Conservation (phyloP, 2,888 invertebrate genomes). For the Panzeria rudis region DNA sequence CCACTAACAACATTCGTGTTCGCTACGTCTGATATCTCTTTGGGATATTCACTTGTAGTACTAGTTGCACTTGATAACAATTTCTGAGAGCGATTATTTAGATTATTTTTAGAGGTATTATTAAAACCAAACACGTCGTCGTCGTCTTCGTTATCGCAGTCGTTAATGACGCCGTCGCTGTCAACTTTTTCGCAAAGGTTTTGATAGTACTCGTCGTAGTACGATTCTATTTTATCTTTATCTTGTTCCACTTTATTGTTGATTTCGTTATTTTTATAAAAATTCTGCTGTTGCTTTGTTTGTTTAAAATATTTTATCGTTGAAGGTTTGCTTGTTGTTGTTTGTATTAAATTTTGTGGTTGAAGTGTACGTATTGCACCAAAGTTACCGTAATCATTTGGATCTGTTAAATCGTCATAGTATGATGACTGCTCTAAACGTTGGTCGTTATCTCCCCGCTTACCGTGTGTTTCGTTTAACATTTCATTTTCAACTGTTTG, state of each 20-base stretch:
- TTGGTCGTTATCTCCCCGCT: conserved; percentile 45
- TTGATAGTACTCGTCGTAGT: conserved; percentile 32
- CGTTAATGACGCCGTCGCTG: conserved; percentile 20
- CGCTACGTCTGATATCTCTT: conserved; percentile 19
- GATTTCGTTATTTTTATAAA: conserved; percentile 41
- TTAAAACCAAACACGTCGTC: conserved; percentile 72
- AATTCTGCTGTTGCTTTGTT: conserved; percentile 37
- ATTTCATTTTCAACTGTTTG: conserved; percentile 80
- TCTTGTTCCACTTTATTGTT: conserved; percentile 55
- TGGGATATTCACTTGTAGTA: conserved; percentile 40
- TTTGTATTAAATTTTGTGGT: conserved; percentile 44
- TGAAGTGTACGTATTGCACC: conserved; percentile 65
- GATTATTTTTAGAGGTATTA: conserved; percentile 54
- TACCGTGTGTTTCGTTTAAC: conserved; percentile 80
- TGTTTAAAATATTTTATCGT: conserved; percentile 29
- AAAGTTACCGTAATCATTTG: conserved; percentile 62
- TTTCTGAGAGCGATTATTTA: conserved; percentile 9
- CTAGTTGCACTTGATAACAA: conserved; percentile 42
- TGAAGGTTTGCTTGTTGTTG: conserved; percentile 34
- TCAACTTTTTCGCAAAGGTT: conserved; percentile 18
- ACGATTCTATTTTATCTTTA: conserved; percentile 52
- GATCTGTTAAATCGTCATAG: conserved; percentile 54
- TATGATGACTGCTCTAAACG: conserved; percentile 39
- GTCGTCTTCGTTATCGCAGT: conserved; percentile 61
- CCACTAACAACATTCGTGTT: conserved; percentile 32